Evolutionary conservation across 2,888 invertebrate species (phyloP).

Genomic region (Microplitis deprimator): DNA sequence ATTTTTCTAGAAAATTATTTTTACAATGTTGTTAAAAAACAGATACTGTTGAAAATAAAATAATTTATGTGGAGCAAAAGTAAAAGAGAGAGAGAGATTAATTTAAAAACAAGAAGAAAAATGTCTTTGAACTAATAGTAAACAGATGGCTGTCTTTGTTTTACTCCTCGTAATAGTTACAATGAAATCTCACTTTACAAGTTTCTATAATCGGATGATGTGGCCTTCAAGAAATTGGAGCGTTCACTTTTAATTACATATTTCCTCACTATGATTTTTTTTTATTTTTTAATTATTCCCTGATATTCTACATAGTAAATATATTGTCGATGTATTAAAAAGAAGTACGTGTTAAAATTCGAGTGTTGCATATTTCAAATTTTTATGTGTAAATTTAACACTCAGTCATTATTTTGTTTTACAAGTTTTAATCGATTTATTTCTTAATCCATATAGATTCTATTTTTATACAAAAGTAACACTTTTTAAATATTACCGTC

Average conservation of each 20-base stretch:
- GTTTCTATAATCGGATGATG: slow-evolving; percentile 48
- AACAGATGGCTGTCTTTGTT: slow-evolving; percentile 24
- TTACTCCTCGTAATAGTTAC: slow-evolving; percentile 41
- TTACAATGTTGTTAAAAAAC: too few species aligned
- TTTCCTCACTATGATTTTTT: slow-evolving; percentile 48
- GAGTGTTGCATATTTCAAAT: too few species aligned
- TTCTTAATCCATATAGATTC: too few species aligned
- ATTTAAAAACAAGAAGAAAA: not conserved
- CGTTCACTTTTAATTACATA: slow-evolving; percentile 57
- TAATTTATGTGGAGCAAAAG: too few species aligned
- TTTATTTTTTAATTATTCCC: slow-evolving; percentile 42
- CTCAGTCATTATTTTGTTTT: too few species aligned
- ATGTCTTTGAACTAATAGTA: slow-evolving; percentile 32
- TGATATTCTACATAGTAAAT: slow-evolving; percentile 38
- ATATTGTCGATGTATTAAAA: not conserved
- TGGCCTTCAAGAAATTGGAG: slow-evolving; percentile 63
- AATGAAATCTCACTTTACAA: slow-evolving; percentile 47
- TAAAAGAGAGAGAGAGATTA: not conserved
- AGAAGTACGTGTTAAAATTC: too few species aligned
- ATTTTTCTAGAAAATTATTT: too few species aligned
- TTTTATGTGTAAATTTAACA: too few species aligned
- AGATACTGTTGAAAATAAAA: too few species aligned
- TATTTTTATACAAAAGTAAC: too few species aligned
- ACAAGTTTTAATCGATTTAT: too few species aligned
- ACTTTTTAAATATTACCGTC: too few species aligned